Percentiles rank a stretch among this genome's conserved stretches.
These are phyloP conservation scores for Chloebia gouldiae DNA, from an alignment of 2,113 vertebrate species.

Conservation along the genomic window DNA sequence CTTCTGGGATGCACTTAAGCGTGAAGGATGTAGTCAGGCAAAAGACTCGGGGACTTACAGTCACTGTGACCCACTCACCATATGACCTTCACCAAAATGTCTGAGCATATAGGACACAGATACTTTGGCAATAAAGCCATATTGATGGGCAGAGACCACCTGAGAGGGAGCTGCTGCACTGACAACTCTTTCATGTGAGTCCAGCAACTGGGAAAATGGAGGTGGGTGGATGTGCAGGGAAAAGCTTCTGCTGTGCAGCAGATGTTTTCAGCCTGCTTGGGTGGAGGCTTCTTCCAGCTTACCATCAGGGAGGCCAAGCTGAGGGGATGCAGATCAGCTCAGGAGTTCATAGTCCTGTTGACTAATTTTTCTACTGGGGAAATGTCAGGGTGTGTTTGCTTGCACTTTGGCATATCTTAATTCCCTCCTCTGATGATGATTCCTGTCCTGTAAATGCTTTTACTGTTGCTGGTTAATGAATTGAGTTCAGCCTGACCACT, in stretches of 20 bases:
- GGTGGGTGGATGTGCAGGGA: not conserved
- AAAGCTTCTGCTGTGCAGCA: not conserved
- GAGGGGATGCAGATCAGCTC: not conserved
- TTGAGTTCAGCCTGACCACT: not conserved
- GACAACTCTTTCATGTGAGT: not conserved
- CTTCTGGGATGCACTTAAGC: not conserved
- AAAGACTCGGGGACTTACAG: not conserved
- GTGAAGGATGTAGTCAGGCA: not conserved
- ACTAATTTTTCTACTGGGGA: not conserved
- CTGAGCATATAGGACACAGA: not conserved
- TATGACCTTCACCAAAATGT: not conserved
- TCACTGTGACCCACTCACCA: not conserved
- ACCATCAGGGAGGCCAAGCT: not conserved
- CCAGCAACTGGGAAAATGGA: not conserved
- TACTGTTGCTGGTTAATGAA: not conserved
- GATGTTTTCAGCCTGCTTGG: not conserved
- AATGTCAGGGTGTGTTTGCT: not conserved
- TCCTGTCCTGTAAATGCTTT: not conserved
- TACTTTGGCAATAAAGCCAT: not conserved
- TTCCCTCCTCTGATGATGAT: not conserved
- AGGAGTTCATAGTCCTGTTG: not conserved
- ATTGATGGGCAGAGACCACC: not conserved
- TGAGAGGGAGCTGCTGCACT: not conserved
- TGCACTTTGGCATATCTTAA: not conserved
- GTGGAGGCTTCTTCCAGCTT: not conserved